Conservation (phyloP, 2,888 invertebrate genomes). For the Tachystola acroxantha region DNA sequence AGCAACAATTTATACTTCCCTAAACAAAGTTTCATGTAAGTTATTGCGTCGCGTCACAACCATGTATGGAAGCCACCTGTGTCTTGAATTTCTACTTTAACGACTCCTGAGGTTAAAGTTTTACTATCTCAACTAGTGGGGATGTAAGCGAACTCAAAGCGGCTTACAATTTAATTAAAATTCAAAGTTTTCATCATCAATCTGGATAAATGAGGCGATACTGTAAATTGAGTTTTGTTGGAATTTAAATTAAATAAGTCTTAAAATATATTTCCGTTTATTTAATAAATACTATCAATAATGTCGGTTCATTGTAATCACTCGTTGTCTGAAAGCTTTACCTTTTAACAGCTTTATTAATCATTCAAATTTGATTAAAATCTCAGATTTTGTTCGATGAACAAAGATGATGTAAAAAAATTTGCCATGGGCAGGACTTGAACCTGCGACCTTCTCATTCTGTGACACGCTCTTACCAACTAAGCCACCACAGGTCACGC, state of each 20-base stretch:
- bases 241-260: neutral
- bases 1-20: neutral
- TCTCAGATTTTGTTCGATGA: no score
- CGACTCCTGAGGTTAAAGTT: conserved; percentile 2
- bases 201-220: neutral
- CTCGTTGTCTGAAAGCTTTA: no score
- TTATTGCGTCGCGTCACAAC: neutral
- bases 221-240: neutral
- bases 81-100: conserved; percentile 7
- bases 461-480: no score
- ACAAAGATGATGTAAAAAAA: no score
- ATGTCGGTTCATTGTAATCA: no score
- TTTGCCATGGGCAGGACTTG: no score
- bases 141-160: neutral
- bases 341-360: no score
- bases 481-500: no score
- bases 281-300: no score
- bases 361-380: no score
- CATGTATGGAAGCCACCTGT: conserved; percentile 8
- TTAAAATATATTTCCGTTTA: neutral
- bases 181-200: conserved; percentile 2
- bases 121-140: conserved; percentile 3
- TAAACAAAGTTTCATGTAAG: conserved; percentile 1
- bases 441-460: no score
- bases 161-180: conserved; percentile 2